A percentile compares a stretch with the other conserved stretches of the same genome.
phyloP scores from a whole-genome alignment of 2,888 invertebrate species.

The Liposcelis brunnea region DNA sequence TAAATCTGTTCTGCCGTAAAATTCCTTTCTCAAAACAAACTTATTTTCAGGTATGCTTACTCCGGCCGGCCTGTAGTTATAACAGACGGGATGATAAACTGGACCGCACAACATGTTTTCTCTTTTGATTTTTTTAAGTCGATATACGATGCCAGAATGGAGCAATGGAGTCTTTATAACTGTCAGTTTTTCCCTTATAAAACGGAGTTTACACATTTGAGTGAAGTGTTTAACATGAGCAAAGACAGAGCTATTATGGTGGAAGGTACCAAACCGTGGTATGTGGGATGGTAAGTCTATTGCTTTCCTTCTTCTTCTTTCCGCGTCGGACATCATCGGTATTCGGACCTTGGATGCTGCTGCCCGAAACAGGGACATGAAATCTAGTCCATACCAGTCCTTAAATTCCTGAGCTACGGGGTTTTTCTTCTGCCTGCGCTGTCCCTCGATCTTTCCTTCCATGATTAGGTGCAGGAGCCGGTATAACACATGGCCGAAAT shows the following conservation, averaged over 20 bases:
- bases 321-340: not conserved
- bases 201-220: slow-evolving; percentile 61
- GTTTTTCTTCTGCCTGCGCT: too few species aligned
- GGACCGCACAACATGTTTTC: slow-evolving; percentile 65
- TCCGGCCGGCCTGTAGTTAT: slow-evolving; percentile 67
- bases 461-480: too few species aligned
- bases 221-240: slow-evolving; percentile 71
- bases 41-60: slow-evolving; percentile 53
- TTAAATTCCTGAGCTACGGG: too few species aligned
- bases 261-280: slow-evolving; percentile 47
- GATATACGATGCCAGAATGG: slow-evolving; percentile 41
- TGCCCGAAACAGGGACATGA: too few species aligned
- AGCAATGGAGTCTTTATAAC: slow-evolving; percentile 23
- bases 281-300: slow-evolving; percentile 45
- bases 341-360: too few species aligned
- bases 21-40: too few species aligned
- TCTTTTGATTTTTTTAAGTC: slow-evolving; percentile 67
- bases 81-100: slow-evolving; percentile 60
- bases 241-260: slow-evolving; percentile 44
- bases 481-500: too few species aligned
- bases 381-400: too few species aligned
- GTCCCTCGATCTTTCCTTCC: too few species aligned
- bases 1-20: too few species aligned
- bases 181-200: slow-evolving; percentile 93
- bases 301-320: not conserved